A percentile compares a stretch with the other conserved stretches of the same genome.
Conservation (phyloP, 2,888 invertebrate genomes). For the Sturmia bella region DNA sequence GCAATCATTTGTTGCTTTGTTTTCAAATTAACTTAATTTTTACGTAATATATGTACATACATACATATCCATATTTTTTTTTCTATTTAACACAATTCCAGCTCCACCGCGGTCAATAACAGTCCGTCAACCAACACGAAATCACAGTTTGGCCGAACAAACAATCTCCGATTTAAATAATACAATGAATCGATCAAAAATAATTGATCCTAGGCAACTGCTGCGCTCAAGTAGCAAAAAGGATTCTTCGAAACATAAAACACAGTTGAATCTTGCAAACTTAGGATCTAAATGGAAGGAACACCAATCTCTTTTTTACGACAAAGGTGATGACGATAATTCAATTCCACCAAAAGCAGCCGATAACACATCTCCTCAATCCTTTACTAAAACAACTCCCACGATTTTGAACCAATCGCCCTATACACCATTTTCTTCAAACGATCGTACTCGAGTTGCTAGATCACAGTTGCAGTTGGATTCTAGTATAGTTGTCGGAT, state of each 20-base stretch:
- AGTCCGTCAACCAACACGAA: slow-evolving; percentile 68
- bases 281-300: slow-evolving; percentile 77
- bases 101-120: slow-evolving; percentile 70
- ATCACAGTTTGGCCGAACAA: slow-evolving; percentile 61
- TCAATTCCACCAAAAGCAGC: neutral
- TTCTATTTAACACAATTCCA: too few species aligned
- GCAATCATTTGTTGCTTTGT: too few species aligned
- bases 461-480: slow-evolving; percentile 57
- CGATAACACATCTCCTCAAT: slow-evolving; percentile 48
- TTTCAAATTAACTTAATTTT: too few species aligned
- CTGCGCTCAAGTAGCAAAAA: slow-evolving; percentile 77
- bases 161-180: slow-evolving; percentile 71
- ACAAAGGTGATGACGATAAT: slow-evolving; percentile 68
- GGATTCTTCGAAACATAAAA: slow-evolving; percentile 66
- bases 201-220: slow-evolving; percentile 77
- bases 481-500: slow-evolving; percentile 1
- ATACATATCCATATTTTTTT: too few species aligned
- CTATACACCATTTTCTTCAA: slow-evolving; percentile 73
- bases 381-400: slow-evolving; percentile 38
- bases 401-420: slow-evolving; percentile 67
- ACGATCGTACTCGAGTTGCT: slow-evolving; percentile 76
- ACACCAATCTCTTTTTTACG: slow-evolving; percentile 74
- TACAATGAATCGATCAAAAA: slow-evolving; percentile 75
- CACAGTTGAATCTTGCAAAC: slow-evolving; percentile 68
- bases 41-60: too few species aligned